Evolutionary conservation across 2,888 invertebrate genomes (phyloP), one percentile per base, ranked within the genome.

Genomic region (Julus scandinavius): DNA sequence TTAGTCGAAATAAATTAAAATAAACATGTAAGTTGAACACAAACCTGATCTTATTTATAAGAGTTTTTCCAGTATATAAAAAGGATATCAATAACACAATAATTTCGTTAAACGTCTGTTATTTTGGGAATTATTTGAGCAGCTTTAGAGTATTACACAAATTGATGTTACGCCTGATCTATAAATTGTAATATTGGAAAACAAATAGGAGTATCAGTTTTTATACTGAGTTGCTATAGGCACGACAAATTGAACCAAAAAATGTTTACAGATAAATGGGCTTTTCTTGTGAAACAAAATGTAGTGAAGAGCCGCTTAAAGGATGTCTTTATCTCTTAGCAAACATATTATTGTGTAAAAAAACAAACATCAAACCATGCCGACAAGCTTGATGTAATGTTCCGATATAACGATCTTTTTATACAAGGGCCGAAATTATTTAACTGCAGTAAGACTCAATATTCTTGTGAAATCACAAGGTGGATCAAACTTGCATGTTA

Each of bases 221-320:
- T 45, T 45, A 45, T 45, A 45, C 45, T 15, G n/a, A 58, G 20
- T 72, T 72, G 63, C 63, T 72, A 72, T 54, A 20, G 29, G 20
- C 63, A 72, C 20, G 11, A 20, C 4, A 9, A 72, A 72, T 72
- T 20, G 63, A 20, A 20, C n/a, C 63, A 72, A 72, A 20, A 20
- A 20, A 20, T 72, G 20, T 72, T 72, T 72, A 20, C 11, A 20
- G 63, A 72, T 72, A 72, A 72, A 72, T 72, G 63, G 63, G 20
- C 63, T 72, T 72, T 72, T 72, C 63, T 72, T 20, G 20, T 20
- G 63, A 72, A 72, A 72, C 63, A 72, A 72, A 20, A 72, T 72
- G 6, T 72, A 7, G 63, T 72, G 63, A 20, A 72, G 63, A 72
- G 63, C 63, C 63, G 20, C 45, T 72, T 72, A 72, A 20, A 20